These are phyloP conservation scores for Harpalus rubripes DNA, from an alignment of 2,888 invertebrate species.

Conservation along the genomic window DNA sequence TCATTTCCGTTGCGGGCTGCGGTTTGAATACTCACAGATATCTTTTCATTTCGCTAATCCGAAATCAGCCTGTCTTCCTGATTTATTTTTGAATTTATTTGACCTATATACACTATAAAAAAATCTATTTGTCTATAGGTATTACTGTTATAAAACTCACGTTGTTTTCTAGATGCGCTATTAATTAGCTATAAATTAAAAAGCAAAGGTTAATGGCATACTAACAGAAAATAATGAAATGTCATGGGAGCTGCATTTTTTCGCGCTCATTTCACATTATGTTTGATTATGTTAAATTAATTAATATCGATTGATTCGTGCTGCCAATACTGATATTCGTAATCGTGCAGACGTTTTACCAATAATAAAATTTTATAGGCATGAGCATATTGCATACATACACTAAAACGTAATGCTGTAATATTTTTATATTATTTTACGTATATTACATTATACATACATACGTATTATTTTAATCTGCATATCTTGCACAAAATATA, in stretches of 20 bases:
- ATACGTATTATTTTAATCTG: neutral
- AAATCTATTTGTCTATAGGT: conserved; percentile 47
- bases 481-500: neutral
- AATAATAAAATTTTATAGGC: conserved; percentile 18
- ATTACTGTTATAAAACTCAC: conserved; percentile 20
- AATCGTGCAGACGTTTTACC: conserved; percentile 25
- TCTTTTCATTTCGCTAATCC: conserved; percentile 48
- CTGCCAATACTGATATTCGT: conserved; percentile 25
- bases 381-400: neutral
- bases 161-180: conserved; percentile 23
- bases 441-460: too few species aligned
- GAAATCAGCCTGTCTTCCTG: conserved; percentile 12
- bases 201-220: conserved; percentile 64
- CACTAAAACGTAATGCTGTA: neutral
- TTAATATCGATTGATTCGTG: conserved; percentile 35
- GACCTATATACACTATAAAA: neutral
- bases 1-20: conserved; percentile 60
- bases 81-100: conserved; percentile 43
- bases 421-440: neutral
- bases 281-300: conserved; percentile 52
- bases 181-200: conserved; percentile 62
- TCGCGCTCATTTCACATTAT: conserved; percentile 35
- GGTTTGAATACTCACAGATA: conserved; percentile 45
- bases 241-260: conserved; percentile 64
- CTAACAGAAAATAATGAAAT: conserved; percentile 63